These are phyloP conservation scores for Silurus meridionalis DNA, from an alignment of 2,113 vertebrate genomes.

Conservation along the genomic window DNA sequence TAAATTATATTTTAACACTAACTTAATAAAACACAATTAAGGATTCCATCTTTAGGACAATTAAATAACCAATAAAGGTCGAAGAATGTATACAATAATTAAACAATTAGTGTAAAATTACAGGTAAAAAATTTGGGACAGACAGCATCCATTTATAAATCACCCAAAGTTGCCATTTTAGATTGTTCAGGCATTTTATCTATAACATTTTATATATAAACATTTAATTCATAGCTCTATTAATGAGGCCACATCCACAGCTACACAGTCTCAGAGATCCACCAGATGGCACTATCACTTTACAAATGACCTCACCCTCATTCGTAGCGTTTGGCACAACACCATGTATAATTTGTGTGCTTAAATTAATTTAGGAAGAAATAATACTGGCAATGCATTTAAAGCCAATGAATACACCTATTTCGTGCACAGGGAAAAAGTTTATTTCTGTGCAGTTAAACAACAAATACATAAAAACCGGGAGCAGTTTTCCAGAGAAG, in stretches of 20 bases:
- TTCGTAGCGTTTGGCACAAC: not conserved
- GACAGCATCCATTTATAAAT: not conserved
- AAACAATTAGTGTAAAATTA: not conserved
- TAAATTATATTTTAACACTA: not conserved
- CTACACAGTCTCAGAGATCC: slow-evolving; percentile 1
- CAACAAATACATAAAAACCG: not conserved
- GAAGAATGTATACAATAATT: not conserved
- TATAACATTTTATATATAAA: too few relatives aligned
- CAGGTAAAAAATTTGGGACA: not conserved
- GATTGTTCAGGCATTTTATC: not conserved
- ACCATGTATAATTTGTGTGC: slow-evolving; percentile 4
- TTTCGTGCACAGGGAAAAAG: not conserved
- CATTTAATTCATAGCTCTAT: not conserved
- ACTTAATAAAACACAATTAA: not conserved
- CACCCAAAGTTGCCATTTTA: not conserved
- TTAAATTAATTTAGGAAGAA: slow-evolving; percentile 6
- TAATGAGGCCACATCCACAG: not conserved
- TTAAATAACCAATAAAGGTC: not conserved
- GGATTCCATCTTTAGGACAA: not conserved
- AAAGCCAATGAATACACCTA: not conserved
- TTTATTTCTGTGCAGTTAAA: slow-evolving; percentile 11
- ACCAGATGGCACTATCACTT: slow-evolving; percentile 52
- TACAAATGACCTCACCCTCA: slow-evolving; percentile 3
- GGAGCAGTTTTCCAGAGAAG: not conserved
- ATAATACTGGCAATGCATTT: not conserved